phyloP scores from a whole-genome alignment of 2,888 invertebrate genomes.

The Phorcus lineatus region DNA sequence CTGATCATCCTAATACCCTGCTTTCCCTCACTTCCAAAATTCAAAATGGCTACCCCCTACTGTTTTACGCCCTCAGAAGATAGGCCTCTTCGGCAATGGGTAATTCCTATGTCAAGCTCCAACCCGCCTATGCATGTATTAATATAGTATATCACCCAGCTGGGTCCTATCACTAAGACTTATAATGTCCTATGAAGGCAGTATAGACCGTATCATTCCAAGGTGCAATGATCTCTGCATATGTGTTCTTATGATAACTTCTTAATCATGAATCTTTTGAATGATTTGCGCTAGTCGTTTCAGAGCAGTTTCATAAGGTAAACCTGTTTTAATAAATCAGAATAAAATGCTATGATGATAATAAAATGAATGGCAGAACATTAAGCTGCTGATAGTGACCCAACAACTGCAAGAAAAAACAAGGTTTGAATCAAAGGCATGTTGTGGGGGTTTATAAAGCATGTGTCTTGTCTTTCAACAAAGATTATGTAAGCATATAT shows the following conservation, averaged over 20 bases:
- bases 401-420: background rate
- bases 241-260: background rate
- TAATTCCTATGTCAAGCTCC: background rate
- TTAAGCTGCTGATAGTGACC: background rate
- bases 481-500: background rate
- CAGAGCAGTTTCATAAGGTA: background rate
- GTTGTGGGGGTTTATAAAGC: no score
- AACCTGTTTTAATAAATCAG: background rate
- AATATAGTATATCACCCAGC: background rate
- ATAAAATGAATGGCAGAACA: background rate
- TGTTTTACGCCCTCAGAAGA: background rate
- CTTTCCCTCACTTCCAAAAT: background rate
- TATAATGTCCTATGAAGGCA: background rate
- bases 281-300: background rate
- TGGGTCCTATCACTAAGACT: background rate
- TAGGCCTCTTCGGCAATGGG: background rate
- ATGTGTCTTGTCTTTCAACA: background rate
- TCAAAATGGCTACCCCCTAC: background rate
- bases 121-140: background rate
- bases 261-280: background rate
- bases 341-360: background rate
- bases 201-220: background rate
- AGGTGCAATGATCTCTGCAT: background rate
- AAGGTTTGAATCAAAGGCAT: no score
- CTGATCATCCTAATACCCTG: background rate